A percentile compares a stretch with the other conserved stretches of the same genome.
phyloP scores from a whole-genome alignment of 1,140 invertebrate genomes.

The Gryon sp. region DNA sequence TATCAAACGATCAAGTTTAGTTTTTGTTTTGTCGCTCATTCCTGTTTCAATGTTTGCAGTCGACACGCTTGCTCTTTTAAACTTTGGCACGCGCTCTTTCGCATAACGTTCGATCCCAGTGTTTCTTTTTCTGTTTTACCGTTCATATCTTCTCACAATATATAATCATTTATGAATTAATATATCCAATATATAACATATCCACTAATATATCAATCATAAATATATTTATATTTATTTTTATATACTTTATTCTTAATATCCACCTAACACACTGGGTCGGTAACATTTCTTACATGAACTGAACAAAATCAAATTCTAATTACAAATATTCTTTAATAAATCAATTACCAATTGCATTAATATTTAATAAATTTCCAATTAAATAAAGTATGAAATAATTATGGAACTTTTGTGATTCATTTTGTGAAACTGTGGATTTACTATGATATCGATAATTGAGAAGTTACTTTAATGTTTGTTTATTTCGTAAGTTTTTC shows the following conservation, averaged over 20 bases:
- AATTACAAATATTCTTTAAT: constrained; percentile 3
- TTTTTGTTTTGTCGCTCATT: constrained; percentile 41
- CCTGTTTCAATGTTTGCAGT: constrained; percentile 34
- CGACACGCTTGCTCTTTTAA: constrained; percentile 64
- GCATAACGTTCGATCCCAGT: constrained; percentile 32
- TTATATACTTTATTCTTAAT: constrained; percentile 31
- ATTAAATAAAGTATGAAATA: constrained; percentile 26
- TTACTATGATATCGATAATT: not conserved
- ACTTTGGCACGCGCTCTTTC: constrained; percentile 68
- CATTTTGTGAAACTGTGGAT: too few relatives aligned
- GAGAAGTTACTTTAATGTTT: not conserved
- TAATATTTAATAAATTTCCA: constrained; percentile 1
- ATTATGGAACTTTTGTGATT: constrained; percentile 2
- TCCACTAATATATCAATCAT: constrained; percentile 54
- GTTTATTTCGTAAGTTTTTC: too few relatives aligned
- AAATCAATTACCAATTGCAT: constrained; percentile 2
- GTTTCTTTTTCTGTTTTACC: not conserved
- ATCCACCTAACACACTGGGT: constrained; percentile 41
- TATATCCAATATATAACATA: constrained; percentile 57
- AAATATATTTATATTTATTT: constrained; percentile 41
- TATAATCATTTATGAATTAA: constrained; percentile 54
- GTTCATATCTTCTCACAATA: constrained; percentile 28
- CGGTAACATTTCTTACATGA: constrained; percentile 24
- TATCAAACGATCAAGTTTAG: constrained; percentile 25
- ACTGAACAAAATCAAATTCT: constrained; percentile 14